Evolutionary conservation across 2,888 invertebrate genomes (phyloP).

Genomic region (Drosophila ochracea): DNA sequence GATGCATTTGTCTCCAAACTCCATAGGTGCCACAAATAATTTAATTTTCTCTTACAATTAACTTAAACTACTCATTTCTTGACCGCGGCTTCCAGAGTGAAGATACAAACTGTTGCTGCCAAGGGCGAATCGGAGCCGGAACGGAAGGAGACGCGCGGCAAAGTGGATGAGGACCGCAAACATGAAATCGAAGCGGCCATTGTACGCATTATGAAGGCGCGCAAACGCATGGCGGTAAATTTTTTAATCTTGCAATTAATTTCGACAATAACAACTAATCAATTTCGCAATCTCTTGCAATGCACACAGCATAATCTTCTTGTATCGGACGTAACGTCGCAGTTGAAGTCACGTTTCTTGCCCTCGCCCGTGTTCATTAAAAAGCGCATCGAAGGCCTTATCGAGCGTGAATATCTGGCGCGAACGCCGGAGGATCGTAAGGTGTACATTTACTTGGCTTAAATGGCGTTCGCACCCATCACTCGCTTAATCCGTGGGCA

Average conservation of each 20-base stretch:
- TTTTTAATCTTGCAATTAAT: background rate
- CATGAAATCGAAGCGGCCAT: conserved; percentile 99
- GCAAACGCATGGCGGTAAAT: conserved; percentile 95
- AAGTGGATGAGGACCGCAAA: conserved; percentile 99
- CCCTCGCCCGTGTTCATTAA: conserved; percentile 99
- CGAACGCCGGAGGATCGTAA: conserved; percentile 98
- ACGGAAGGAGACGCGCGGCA: conserved; percentile 97
- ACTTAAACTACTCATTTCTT: background rate
- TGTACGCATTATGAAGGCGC: conserved; percentile 98
- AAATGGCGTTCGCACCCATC: conserved; percentile 79
- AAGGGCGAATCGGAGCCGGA: conserved; percentile 99
- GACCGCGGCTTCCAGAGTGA: conserved; percentile 88
- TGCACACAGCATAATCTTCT: conserved; percentile 93
- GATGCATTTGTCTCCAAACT: conserved; percentile 99
- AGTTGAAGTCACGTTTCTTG: conserved; percentile 97
- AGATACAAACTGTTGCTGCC: conserved; percentile 97
- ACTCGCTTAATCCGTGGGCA: conserved; percentile 29
- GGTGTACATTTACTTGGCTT: conserved; percentile 98
- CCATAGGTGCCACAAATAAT: conserved; percentile 89
- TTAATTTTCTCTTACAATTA: background rate
- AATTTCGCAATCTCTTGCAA: conserved; percentile 4
- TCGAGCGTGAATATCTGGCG: conserved; percentile 99
- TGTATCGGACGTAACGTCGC: conserved; percentile 98
- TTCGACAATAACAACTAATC: background rate
- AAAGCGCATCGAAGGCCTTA: conserved; percentile 99